These are phyloP conservation scores for Phrynocephalus versicolor DNA, from an alignment of 2,113 vertebrate species.

Conservation along the genomic window DNA sequence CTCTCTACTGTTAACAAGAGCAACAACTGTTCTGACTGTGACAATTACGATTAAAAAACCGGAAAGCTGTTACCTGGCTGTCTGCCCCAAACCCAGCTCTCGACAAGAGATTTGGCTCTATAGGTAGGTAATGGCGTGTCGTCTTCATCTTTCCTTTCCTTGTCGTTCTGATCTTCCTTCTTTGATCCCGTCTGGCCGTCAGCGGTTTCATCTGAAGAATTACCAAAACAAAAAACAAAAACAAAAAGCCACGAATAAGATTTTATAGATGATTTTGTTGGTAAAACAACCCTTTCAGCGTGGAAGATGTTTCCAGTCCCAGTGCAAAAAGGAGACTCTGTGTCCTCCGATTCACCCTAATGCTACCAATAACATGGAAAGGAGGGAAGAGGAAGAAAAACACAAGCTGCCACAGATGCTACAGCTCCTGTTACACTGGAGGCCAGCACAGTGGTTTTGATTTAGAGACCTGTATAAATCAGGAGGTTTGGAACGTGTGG, in stretches of 20 bases:
- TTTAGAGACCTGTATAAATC: conserved; percentile 24
- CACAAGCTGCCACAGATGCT: conserved; percentile 12
- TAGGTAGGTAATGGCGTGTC: conserved; percentile 81
- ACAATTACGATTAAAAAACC: background rate
- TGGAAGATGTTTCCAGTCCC: conserved; percentile 9
- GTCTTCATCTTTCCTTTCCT: conserved; percentile 98
- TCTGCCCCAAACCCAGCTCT: conserved; percentile 97
- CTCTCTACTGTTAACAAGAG: background rate
- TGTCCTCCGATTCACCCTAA: background rate
- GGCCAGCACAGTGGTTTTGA: background rate
- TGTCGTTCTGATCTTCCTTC: conserved; percentile 94
- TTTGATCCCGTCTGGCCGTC: conserved; percentile 86
- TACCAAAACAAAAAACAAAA: conserved; percentile 4
- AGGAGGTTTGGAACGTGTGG: background rate
- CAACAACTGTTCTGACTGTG: background rate
- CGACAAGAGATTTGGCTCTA: conserved; percentile 89
- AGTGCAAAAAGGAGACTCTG: conserved; percentile 19
- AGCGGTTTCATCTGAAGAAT: conserved; percentile 84
- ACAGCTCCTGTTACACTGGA: conserved; percentile 28
- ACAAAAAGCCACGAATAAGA: background rate
- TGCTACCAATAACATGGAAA: background rate
- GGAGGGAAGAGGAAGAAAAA: fast-evolving
- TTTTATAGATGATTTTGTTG: conserved; percentile 30
- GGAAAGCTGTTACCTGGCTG: conserved; percentile 86
- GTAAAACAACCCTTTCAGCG: background rate